These are phyloP conservation scores for Opisthograptis luteolata DNA, from an alignment of 2,888 invertebrate species.

Conservation along the genomic window DNA sequence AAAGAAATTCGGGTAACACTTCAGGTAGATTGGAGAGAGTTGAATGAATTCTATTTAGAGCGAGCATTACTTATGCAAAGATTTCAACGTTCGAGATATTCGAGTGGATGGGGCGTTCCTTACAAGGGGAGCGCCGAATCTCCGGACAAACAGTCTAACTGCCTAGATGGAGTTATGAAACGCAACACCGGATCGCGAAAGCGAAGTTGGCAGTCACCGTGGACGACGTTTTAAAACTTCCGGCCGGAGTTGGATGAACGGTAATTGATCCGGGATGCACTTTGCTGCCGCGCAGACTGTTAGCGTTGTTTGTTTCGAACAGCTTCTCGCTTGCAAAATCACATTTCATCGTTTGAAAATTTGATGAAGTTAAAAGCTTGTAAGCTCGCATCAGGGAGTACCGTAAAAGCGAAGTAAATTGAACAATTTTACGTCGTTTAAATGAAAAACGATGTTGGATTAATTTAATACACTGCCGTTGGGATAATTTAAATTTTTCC, in stretches of 20 bases:
- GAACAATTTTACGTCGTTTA: constrained; percentile 16
- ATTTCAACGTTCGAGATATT: constrained; percentile 24
- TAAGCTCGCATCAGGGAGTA: constrained; percentile 23
- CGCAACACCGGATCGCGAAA: constrained; percentile 49
- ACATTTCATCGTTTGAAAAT: constrained; percentile 32
- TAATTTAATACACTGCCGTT: constrained; percentile 12
- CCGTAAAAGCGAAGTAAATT: constrained; percentile 13
- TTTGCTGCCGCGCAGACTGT: constrained; percentile 45
- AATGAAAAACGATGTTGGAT: constrained; percentile 19
- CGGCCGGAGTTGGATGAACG: constrained; percentile 43
- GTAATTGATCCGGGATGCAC: constrained; percentile 63
- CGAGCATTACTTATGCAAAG: constrained; percentile 15
- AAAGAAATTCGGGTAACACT: constrained; percentile 25
- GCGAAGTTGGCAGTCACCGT: constrained; percentile 48
- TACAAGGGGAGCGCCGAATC: constrained; percentile 28
- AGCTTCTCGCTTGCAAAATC: constrained; percentile 32
- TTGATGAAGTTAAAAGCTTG: constrained; percentile 32
- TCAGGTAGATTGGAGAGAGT: constrained; percentile 32
- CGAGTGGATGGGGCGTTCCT: constrained; percentile 5
- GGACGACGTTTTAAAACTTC: constrained; percentile 63
- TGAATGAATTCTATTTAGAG: constrained; percentile 22
- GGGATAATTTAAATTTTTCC: constrained; percentile 34
- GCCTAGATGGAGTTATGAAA: constrained; percentile 47
- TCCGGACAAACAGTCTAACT: constrained; percentile 38
- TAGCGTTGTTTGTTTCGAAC: constrained; percentile 51